phyloP scores from a whole-genome alignment of 2,888 invertebrate species.

The Watsonalla cultraria region DNA sequence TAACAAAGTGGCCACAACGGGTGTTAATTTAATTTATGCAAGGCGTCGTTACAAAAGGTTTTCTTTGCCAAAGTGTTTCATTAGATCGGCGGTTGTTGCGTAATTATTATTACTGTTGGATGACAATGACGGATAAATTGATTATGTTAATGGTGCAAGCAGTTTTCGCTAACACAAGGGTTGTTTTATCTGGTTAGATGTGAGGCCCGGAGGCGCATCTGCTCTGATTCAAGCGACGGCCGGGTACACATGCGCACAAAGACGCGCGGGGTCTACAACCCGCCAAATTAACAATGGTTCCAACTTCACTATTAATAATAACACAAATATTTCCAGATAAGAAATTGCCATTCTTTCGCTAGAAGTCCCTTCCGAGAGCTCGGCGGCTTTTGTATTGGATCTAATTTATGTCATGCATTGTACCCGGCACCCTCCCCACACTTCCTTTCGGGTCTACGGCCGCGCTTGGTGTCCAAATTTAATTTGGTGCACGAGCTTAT shows the following conservation, averaged over 20 bases:
- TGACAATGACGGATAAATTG: conserved; percentile 42
- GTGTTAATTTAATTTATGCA: conserved; percentile 33
- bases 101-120: conserved; percentile 39
- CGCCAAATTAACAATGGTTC: conserved; percentile 63
- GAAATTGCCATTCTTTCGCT: conserved; percentile 75
- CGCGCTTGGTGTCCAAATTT: conserved; percentile 52
- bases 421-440: conserved; percentile 69
- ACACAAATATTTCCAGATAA: conserved; percentile 63
- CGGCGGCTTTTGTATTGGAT: conserved; percentile 71
- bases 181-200: conserved; percentile 47
- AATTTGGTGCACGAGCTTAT: conserved; percentile 68
- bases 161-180: conserved; percentile 41
- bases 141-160: conserved; percentile 48
- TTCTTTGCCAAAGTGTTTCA: conserved; percentile 23
- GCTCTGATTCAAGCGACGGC: conserved; percentile 58
- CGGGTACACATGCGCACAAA: conserved; percentile 42
- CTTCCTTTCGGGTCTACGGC: conserved; percentile 65
- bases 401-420: conserved; percentile 78
- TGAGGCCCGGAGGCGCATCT: conserved; percentile 58
- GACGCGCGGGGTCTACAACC: conserved; percentile 44
- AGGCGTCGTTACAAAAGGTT: conserved; percentile 19
- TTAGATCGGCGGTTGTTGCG: conserved; percentile 23
- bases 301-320: conserved; percentile 67
- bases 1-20: conserved; percentile 11
- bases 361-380: conserved; percentile 72